Evolutionary conservation across 2,888 invertebrate species (phyloP).

Genomic region (Clostera curtula): DNA sequence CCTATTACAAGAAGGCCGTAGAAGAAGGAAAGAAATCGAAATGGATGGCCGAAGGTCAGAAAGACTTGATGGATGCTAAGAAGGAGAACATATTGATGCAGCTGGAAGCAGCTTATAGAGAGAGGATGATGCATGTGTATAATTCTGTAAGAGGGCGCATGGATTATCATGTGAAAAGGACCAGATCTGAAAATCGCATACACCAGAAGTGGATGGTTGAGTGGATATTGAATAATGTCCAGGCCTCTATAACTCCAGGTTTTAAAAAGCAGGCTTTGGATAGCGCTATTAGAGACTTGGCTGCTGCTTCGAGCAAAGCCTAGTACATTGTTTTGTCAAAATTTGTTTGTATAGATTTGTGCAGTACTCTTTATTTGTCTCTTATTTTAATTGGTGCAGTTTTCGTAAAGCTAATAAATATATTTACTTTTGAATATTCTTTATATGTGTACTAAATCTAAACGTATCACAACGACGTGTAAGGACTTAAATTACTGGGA

Average conservation of each 20-base stretch:
- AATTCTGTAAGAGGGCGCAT: constrained; percentile 81
- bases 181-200: constrained; percentile 84
- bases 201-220: constrained; percentile 94
- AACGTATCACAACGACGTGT: too few species aligned
- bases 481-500: too few species aligned
- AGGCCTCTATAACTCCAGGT: constrained; percentile 85
- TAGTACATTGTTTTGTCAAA: too few species aligned
- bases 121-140: constrained; percentile 71
- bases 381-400: too few species aligned
- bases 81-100: constrained; percentile 94
- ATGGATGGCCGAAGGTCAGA: constrained; percentile 84
- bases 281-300: constrained; percentile 89
- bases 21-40: constrained; percentile 79
- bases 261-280: constrained; percentile 90
- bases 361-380: too few species aligned
- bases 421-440: too few species aligned
- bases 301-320: constrained; percentile 79
- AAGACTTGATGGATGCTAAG: constrained; percentile 85
- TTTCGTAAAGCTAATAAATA: too few species aligned
- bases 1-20: constrained; percentile 65
- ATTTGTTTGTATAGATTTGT: too few species aligned
- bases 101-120: constrained; percentile 91
- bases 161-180: constrained; percentile 92
- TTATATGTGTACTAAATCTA: too few species aligned
- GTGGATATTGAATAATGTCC: constrained; percentile 91